These are phyloP conservation scores for Gallinago media DNA, from an alignment of 2,113 vertebrate genomes.

Conservation along the genomic window DNA sequence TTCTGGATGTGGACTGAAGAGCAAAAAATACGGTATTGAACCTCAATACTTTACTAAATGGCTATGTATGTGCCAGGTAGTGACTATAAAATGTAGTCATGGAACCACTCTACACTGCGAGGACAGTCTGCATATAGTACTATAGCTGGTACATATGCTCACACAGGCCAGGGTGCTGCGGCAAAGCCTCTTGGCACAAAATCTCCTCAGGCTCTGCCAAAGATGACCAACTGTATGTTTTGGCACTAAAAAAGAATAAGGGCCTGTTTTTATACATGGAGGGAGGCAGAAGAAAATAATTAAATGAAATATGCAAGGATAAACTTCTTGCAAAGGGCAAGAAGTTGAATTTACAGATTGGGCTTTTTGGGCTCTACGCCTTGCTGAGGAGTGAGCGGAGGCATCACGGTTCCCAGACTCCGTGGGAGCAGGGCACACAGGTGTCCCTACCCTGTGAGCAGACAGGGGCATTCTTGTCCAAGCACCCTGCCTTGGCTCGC, in stretches of 20 bases:
- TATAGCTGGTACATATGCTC: fast-evolving
- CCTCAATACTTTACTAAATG: neutral
- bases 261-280: neutral
- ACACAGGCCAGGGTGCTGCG: neutral
- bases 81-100: neutral
- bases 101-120: fast-evolving
- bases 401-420: neutral
- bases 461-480: neutral
- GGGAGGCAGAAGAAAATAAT: neutral
- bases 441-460: neutral
- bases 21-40: neutral
- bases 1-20: neutral
- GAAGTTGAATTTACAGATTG: neutral
- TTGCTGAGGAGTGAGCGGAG: fast-evolving
- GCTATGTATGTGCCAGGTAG: neutral
- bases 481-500: neutral
- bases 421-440: fast-evolving
- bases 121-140: fast-evolving
- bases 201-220: neutral
- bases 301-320: neutral
- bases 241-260: neutral
- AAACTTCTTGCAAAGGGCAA: neutral
- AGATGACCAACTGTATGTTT: neutral
- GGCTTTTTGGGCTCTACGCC: neutral
- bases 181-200: neutral